These are phyloP conservation scores for Phacellophora camtschatica DNA, from an alignment of 30 jellyfish, hydroid and myxozoan species.

Conservation along the genomic window DNA sequence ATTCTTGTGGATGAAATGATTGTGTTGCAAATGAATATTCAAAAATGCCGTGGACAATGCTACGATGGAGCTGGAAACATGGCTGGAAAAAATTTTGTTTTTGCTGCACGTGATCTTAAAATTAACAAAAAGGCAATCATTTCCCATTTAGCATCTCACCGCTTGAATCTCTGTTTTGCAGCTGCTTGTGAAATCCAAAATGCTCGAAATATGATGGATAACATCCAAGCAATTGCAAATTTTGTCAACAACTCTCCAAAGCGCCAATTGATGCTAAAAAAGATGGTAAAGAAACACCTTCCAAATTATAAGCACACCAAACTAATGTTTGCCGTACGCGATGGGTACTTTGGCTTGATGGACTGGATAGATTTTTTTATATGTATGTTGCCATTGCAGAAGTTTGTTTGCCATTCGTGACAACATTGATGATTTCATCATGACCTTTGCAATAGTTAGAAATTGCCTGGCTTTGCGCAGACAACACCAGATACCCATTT, in stretches of 20 bases:
- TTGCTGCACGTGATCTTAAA: background rate
- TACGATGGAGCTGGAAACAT: background rate
- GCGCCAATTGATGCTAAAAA: background rate
- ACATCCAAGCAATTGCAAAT: background rate
- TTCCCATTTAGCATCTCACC: background rate
- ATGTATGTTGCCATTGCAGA: constrained; percentile 1
- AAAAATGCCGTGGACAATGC: constrained; percentile 21
- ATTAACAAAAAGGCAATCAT: background rate
- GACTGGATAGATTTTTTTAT: background rate
- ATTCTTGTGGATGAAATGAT: constrained; percentile 41
- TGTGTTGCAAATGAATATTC: background rate
- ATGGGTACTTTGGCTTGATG: background rate
- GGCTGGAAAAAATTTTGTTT: background rate
- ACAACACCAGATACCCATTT: too few species aligned
- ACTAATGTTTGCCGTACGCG: background rate
- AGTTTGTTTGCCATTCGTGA: background rate
- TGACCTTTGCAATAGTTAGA: constrained; percentile 5
- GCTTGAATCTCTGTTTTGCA: background rate
- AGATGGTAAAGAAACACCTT: constrained; percentile 3
- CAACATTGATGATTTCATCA: constrained; percentile 11
- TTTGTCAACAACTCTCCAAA: constrained; percentile 19
- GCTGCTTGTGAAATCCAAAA: background rate
- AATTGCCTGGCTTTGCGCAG: constrained; percentile 4
- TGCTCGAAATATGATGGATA: background rate
- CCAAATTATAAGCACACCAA: background rate